Conservation (phyloP, 1,140 invertebrate species). For the Protaetia brevitarsis region DNA sequence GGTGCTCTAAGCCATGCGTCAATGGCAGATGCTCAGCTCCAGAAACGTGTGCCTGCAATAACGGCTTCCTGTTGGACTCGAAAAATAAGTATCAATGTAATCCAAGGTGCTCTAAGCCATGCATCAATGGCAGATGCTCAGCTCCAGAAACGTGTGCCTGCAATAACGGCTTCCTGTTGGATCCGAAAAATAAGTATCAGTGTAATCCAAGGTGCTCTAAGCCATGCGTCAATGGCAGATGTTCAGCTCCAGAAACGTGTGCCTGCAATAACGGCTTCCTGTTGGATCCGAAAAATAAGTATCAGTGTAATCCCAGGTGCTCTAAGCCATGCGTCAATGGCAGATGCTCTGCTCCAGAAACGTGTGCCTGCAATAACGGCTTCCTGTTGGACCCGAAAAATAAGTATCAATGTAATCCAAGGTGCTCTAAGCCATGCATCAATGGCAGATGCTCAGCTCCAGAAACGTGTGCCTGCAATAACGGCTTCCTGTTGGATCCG, state of each 20-base stretch:
- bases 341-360: constrained; percentile 39
- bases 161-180: constrained; percentile 26
- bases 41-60: constrained; percentile 36
- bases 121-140: constrained; percentile 38
- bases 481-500: constrained; percentile 50
- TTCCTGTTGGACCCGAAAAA: constrained; percentile 34
- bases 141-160: constrained; percentile 44
- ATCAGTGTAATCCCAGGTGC: constrained; percentile 56
- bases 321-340: constrained; percentile 53
- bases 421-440: constrained; percentile 45
- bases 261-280: constrained; percentile 50
- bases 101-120: constrained; percentile 44
- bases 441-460: constrained; percentile 51
- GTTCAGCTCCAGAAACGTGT: constrained; percentile 49
- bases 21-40: constrained; percentile 37
- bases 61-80: constrained; percentile 29
- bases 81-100: constrained; percentile 43
- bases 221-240: constrained; percentile 49
- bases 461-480: constrained; percentile 51
- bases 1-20: constrained; percentile 34
- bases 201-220: constrained; percentile 37
- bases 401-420: constrained; percentile 47
- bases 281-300: constrained; percentile 1
- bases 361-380: constrained; percentile 49
- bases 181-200: neutral